phyloP scores from a whole-genome alignment of 2,797 vertebrate species.

The Thaleichthys pacificus region DNA sequence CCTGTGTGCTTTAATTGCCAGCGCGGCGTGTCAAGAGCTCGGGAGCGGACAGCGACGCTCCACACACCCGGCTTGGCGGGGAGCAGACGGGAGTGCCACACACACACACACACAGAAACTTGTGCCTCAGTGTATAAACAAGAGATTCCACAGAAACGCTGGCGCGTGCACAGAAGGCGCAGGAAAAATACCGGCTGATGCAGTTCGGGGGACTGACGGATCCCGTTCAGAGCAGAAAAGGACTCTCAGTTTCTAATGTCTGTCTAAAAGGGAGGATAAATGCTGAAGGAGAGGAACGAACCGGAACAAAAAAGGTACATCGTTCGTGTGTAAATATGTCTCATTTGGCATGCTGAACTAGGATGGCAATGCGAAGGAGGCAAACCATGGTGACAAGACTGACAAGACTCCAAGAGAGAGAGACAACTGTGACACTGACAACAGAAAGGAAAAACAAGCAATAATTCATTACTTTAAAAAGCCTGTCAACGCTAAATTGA shows the following conservation, averaged over 20 bases:
- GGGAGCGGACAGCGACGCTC: constrained; percentile 60
- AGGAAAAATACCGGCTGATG: constrained; percentile 10
- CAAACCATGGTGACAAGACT: constrained; percentile 72
- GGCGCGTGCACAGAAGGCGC: constrained; percentile 29
- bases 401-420: constrained; percentile 69
- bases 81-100: constrained; percentile 46
- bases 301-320: constrained; percentile 20
- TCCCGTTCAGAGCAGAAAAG: constrained; percentile 15
- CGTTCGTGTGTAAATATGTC: constrained; percentile 30
- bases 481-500: constrained; percentile 80
- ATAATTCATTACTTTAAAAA: constrained; percentile 81
- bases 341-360: constrained; percentile 30
- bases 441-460: constrained; percentile 44
- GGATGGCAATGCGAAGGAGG: constrained; percentile 32
- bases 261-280: constrained; percentile 2
- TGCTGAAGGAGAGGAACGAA: not conserved
- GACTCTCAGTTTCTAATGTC: constrained; percentile 15
- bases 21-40: constrained; percentile 67
- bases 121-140: constrained; percentile 51
- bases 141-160: constrained; percentile 41
- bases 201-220: constrained; percentile 17
- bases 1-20: constrained; percentile 77
- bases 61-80: constrained; percentile 63
- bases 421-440: constrained; percentile 70
- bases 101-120: constrained; percentile 51